These are phyloP conservation scores for Ophion slaviceki DNA, from an alignment of 2,888 invertebrate species.

Conservation along the genomic window DNA sequence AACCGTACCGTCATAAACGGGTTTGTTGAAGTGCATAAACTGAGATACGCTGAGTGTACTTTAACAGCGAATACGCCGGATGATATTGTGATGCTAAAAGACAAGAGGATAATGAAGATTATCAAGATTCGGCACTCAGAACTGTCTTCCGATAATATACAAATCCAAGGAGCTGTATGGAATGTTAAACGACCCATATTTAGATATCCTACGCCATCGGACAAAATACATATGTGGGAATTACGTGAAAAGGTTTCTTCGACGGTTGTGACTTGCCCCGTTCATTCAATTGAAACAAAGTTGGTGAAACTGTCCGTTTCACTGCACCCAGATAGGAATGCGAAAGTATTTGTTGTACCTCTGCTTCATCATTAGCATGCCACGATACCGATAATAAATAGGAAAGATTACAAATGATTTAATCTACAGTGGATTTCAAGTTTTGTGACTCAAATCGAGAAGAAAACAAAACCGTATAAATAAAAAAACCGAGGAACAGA, in stretches of 20 bases:
- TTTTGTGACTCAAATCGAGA: too few species aligned
- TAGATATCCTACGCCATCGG: constrained; percentile 22
- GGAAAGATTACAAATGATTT: too few species aligned
- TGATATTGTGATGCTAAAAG: constrained; percentile 16
- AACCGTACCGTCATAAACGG: constrained; percentile 1
- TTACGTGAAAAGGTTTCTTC: background rate
- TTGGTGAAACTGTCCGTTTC: constrained; percentile 6
- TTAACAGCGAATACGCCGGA: constrained; percentile 15
- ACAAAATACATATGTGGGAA: constrained; percentile 27
- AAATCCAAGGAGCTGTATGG: constrained; percentile 25
- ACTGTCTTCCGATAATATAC: constrained; percentile 8
- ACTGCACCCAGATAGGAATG: too few species aligned
- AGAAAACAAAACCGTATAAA: too few species aligned
- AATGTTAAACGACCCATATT: constrained; percentile 22
- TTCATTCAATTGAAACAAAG: constrained; percentile 7
- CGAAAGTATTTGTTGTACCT: too few species aligned
- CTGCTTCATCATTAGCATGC: too few species aligned
- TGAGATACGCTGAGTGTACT: background rate
- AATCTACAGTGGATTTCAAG: too few species aligned
- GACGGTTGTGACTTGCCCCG: background rate
- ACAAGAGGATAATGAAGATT: constrained; percentile 29
- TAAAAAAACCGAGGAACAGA: too few species aligned
- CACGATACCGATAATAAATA: too few species aligned
- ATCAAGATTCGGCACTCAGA: constrained; percentile 3
- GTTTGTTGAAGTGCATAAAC: background rate